A percentile compares a stretch with the other conserved stretches of the same genome.
phyloP scores from a whole-genome alignment of 2,797 vertebrate genomes.

The Setipinna tenuifilis region DNA sequence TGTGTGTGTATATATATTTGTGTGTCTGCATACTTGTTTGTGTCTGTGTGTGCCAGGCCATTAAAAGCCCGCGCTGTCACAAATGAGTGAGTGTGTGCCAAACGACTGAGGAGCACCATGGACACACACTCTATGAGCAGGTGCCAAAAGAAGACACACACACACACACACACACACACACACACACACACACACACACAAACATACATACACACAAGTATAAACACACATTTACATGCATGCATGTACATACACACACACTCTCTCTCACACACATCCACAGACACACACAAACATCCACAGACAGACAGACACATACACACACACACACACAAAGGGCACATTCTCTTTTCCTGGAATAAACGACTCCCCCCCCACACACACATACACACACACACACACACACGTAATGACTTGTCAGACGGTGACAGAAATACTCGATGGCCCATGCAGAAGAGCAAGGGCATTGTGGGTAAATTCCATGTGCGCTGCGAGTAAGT shows the following conservation, averaged over 20 bases:
- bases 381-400: slow-evolving; percentile 3
- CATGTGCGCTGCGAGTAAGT: neutral
- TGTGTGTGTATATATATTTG: neutral
- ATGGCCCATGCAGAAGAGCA: slow-evolving; percentile 20
- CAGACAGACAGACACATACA: neutral
- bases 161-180: too few relatives aligned
- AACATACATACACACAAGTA: neutral
- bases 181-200: too few relatives aligned
- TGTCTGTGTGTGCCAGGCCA: slow-evolving; percentile 19
- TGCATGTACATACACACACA: neutral
- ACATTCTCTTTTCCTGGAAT: slow-evolving; percentile 43
- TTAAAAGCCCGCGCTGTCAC: slow-evolving; percentile 35
- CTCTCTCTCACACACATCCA: slow-evolving; percentile 55
- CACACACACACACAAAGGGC: slow-evolving; percentile 60
- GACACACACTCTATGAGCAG: slow-evolving; percentile 12
- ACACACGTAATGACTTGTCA: slow-evolving; percentile 41
- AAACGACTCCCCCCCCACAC: slow-evolving; percentile 13
- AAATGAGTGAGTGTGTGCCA: slow-evolving; percentile 18
- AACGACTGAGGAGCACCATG: neutral
- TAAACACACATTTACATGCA: neutral
- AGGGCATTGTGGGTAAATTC: slow-evolving; percentile 44
- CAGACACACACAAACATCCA: slow-evolving; percentile 37
- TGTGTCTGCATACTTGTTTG: neutral
- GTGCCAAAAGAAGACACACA: slow-evolving; percentile 27
- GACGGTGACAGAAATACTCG: slow-evolving; percentile 41